Evolutionary conservation across 1,140 invertebrate species (phyloP).

Genomic region (Geopemphigus sp.): DNA sequence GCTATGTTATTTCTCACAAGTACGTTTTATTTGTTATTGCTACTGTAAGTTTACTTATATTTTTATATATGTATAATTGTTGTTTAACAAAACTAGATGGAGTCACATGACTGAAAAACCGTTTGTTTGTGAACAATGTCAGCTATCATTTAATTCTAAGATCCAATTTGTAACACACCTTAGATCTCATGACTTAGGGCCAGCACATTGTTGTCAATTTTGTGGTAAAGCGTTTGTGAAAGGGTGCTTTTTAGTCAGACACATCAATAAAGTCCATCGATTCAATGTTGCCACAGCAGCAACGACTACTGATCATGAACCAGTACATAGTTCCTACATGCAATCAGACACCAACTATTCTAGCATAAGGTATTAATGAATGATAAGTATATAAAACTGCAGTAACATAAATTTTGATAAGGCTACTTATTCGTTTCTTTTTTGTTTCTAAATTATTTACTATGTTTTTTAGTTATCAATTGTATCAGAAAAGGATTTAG

Average conservation of each 20-base stretch:
- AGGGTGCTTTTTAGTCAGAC: constrained; percentile 73
- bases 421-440: neutral
- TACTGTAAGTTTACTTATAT: neutral
- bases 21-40: constrained; percentile 51
- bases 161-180: constrained; percentile 72
- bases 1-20: constrained; percentile 71
- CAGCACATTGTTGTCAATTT: constrained; percentile 68
- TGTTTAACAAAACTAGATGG: constrained; percentile 59
- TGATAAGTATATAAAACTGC: neutral
- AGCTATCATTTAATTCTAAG: constrained; percentile 69
- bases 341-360: constrained; percentile 47
- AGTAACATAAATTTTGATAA: neutral
- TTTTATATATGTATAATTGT: constrained; percentile 9
- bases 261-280: constrained; percentile 69
- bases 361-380: constrained; percentile 39
- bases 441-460: no score
- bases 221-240: constrained; percentile 71
- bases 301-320: constrained; percentile 40
- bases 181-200: constrained; percentile 66
- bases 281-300: constrained; percentile 54
- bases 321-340: constrained; percentile 48
- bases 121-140: constrained; percentile 68
- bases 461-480: no score
- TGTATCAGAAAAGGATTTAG: no score
- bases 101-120: constrained; percentile 73